These are phyloP conservation scores for Misgurnus mizolepis DNA, from an alignment of 2,113 vertebrate genomes.

Conservation along the genomic window DNA sequence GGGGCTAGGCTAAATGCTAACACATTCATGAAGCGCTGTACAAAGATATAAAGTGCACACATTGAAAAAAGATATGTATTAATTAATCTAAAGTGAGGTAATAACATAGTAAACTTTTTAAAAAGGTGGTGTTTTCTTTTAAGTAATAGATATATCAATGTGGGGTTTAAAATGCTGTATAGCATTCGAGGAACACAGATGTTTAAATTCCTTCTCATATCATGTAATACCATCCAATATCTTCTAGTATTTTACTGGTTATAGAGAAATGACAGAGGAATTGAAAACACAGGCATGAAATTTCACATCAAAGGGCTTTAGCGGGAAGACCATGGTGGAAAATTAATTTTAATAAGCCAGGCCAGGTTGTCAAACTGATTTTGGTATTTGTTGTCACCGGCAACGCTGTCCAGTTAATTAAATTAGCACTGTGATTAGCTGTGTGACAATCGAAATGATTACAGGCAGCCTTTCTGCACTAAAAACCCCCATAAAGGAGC, in stretches of 20 bases:
- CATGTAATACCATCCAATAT: neutral
- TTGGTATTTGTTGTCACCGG: slow-evolving; percentile 1
- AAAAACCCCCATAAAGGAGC: neutral
- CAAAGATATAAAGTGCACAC: no score
- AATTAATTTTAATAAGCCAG: slow-evolving; percentile 27
- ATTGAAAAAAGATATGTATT: no score
- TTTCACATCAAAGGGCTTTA: slow-evolving; percentile 19
- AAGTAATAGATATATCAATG: neutral
- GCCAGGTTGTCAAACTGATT: slow-evolving; percentile 39
- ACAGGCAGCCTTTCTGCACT: neutral
- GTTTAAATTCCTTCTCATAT: neutral
- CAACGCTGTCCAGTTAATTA: neutral
- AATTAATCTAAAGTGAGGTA: no score
- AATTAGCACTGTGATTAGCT: slow-evolving; percentile 1
- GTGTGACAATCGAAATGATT: slow-evolving; percentile 15
- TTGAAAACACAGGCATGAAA: slow-evolving; percentile 10
- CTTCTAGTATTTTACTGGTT: neutral
- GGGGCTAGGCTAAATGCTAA: no score
- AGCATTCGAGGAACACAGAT: neutral
- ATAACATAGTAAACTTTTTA: no score
- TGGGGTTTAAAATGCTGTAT: neutral
- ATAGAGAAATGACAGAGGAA: neutral
- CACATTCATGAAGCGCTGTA: no score
- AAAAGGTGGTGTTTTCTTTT: neutral
- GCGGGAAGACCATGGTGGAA: slow-evolving; percentile 17